These are phyloP conservation scores for Blomia tropicalis DNA, from an alignment of 2,888 invertebrate genomes.

Conservation along the genomic window DNA sequence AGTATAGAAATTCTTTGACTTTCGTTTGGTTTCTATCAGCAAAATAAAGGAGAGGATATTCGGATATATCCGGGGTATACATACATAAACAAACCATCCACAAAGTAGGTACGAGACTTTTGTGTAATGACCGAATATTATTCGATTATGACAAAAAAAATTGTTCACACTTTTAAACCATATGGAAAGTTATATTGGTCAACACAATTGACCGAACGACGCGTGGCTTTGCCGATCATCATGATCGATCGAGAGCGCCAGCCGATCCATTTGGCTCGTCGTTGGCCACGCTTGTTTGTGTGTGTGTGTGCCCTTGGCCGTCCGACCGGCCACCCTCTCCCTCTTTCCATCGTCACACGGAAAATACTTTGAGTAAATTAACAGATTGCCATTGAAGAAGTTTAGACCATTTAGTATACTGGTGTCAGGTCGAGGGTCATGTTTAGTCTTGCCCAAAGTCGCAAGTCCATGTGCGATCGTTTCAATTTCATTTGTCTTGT, in stretches of 20 bases:
- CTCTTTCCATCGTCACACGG: not conserved
- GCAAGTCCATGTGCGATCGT: not conserved
- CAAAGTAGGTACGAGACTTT: not conserved
- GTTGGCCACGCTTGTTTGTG: not conserved
- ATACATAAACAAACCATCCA: no score
- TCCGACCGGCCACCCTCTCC: not conserved
- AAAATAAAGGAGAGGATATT: no score
- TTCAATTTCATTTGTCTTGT: not conserved
- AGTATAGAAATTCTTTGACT: no score
- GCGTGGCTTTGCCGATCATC: no score
- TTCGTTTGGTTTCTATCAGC: no score
- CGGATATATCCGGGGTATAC: no score
- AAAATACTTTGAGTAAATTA: not conserved
- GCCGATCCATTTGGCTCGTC: not conserved
- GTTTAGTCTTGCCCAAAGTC: conserved; percentile 3
- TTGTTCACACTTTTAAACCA: not conserved
- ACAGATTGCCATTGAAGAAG: not conserved
- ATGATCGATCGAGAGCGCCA: not conserved
- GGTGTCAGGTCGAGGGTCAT: conserved; percentile 2
- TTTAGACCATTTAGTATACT: not conserved
- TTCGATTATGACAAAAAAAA: not conserved
- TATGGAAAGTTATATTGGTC: not conserved
- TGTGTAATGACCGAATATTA: not conserved
- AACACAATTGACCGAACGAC: not conserved
- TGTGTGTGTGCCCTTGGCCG: not conserved